These are phyloP conservation scores for Leptogaster cylindrica DNA, from an alignment of 2,888 invertebrate species.

Conservation along the genomic window DNA sequence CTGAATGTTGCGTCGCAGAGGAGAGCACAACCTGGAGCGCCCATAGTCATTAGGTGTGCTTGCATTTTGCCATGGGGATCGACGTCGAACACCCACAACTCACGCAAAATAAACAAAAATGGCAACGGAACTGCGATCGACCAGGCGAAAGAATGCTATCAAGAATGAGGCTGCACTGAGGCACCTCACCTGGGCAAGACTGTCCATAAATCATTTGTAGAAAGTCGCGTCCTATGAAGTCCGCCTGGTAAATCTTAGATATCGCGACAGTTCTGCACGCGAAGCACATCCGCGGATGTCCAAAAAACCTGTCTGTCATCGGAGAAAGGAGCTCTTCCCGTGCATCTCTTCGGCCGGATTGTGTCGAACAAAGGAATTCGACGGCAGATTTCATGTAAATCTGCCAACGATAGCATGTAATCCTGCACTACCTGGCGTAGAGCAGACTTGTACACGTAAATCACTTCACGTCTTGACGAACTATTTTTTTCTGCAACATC, in stretches of 20 bases:
- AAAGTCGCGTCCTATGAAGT: constrained; percentile 34
- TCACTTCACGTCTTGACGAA: constrained; percentile 42
- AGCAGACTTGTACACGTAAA: constrained; percentile 36
- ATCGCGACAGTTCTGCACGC: constrained; percentile 32
- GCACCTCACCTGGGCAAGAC: neutral
- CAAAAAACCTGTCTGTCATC: constrained; percentile 33
- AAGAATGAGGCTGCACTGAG: constrained; percentile 2
- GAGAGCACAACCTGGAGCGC: constrained; percentile 12
- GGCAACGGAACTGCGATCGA: neutral
- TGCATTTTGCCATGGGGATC: constrained; percentile 13
- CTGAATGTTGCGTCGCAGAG: constrained; percentile 6
- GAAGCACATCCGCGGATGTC: constrained; percentile 33
- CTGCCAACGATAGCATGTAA: constrained; percentile 33
- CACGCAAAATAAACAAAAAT: constrained; percentile 22
- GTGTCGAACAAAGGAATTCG: constrained; percentile 27
- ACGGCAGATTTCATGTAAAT: constrained; percentile 33
- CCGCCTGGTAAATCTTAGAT: neutral
- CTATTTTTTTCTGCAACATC: constrained; percentile 35
- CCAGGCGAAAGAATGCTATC: constrained; percentile 29
- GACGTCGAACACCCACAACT: constrained; percentile 38
- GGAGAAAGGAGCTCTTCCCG: constrained; percentile 1
- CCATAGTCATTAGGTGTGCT: constrained; percentile 24
- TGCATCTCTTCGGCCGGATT: neutral
- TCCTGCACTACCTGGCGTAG: constrained; percentile 30
- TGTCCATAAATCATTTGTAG: constrained; percentile 36